Base-by-base conservation (phyloP, 2,888 invertebrate genomes). In the Dendrolimus houi region DNA sequence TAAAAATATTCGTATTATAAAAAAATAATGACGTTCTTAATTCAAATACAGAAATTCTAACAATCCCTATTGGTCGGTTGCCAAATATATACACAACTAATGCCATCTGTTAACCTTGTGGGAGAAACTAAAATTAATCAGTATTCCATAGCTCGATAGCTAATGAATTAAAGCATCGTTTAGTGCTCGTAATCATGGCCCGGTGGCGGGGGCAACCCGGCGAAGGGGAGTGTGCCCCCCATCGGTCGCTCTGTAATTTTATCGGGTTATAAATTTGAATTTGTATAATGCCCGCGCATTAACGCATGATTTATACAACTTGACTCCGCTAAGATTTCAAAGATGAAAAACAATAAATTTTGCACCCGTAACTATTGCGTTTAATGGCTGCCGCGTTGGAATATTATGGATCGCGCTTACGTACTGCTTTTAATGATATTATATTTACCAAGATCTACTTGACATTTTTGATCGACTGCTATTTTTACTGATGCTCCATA, bases 191-290 rank as follows among this genome's bases (percentile, higher is more conserved):
- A 74, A 79, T 79, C 75, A 67, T 58, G 72, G 63, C 69, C 72
- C 68, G 70, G 68, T 60, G 72, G 54, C 53, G 55, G 41, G 55
- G 47, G 52, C 63, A 62, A 56, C 65, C 68, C 69, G 68, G 59
- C 68, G 66, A 61, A 66, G 62, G 63, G 61, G 62, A 64, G 73
- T 71, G 75, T 69, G 61, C 79, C 75, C 81, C 80, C 81, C 78
- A 72, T 76, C 78, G 83, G 79, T 80, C 87, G 82, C 83, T 85
- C 80, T 79, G 88, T 90, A 91, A 91, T 91, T 90, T 90, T 91
- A 91, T 91, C 89, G 90, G 86, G 90, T 86, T 91, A 91, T 91
- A 91, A 91, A 91, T 91, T 91, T 90, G 88, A 90, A 89, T 90
- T 90, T 89, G 89, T 89, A 89, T 89, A 90, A 90, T 89, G 87